phyloP scores from a whole-genome alignment of 2,797 vertebrate genomes.

The Knipowitschia caucasica region DNA sequence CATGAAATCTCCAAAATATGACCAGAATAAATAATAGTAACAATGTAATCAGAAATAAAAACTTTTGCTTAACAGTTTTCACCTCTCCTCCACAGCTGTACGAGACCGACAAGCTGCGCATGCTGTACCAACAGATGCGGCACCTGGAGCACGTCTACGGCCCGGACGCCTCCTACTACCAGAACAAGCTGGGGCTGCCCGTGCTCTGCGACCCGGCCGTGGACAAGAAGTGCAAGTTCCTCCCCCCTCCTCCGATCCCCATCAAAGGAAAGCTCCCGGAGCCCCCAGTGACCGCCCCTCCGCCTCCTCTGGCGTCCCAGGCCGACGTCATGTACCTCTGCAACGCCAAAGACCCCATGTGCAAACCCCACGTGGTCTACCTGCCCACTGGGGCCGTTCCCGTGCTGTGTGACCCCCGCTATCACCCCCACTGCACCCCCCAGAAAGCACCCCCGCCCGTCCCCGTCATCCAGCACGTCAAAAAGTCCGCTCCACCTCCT shows the following conservation, averaged over 20 bases:
- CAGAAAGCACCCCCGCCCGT: constrained; percentile 49
- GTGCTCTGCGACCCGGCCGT: constrained; percentile 71
- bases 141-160: constrained; percentile 75
- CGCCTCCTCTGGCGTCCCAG: constrained; percentile 54
- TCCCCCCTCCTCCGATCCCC: constrained; percentile 32
- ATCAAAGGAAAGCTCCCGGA: constrained; percentile 59
- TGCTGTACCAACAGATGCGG: constrained; percentile 83
- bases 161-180: constrained; percentile 72
- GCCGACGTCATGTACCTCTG: constrained; percentile 75
- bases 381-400: constrained; percentile 70
- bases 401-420: constrained; percentile 78
- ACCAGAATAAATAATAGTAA: not conserved
- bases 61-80: not conserved
- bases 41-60: no score
- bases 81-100: constrained; percentile 66
- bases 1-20: no score
- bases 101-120: constrained; percentile 80
- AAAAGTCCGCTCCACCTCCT: constrained; percentile 47
- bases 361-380: constrained; percentile 80
- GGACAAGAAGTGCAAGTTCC: constrained; percentile 71
- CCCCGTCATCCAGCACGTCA: constrained; percentile 28
- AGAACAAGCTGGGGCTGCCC: constrained; percentile 73
- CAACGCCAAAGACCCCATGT: constrained; percentile 75
- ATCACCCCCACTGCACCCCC: constrained; percentile 71
- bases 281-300: constrained; percentile 19